Conservation (phyloP, 2,888 invertebrate genomes). For the Automeris io region DNA sequence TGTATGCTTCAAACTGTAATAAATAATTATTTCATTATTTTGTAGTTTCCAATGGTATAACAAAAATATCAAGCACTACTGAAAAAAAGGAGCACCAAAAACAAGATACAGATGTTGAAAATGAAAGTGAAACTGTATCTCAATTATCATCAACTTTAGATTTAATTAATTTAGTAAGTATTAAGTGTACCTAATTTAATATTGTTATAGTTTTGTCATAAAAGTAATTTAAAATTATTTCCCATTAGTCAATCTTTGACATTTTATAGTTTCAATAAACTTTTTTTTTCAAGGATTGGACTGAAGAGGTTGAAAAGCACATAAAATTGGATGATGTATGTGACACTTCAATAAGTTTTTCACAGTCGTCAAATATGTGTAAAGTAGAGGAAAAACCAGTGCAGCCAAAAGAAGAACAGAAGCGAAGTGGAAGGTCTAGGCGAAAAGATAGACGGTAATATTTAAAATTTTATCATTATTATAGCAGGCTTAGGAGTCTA, state of each 20-base stretch:
- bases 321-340: conserved; percentile 61
- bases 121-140: conserved; percentile 54
- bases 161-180: conserved; percentile 61
- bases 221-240: no score
- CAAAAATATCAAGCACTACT: conserved; percentile 16
- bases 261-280: neutral
- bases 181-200: neutral
- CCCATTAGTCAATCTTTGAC: neutral
- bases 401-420: conserved; percentile 50
- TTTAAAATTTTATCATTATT: no score
- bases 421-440: conserved; percentile 49
- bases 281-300: conserved; percentile 58
- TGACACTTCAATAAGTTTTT: conserved; percentile 55
- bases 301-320: conserved; percentile 70
- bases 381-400: conserved; percentile 43
- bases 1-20: neutral
- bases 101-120: conserved; percentile 42
- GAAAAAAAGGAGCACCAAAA: conserved; percentile 32
- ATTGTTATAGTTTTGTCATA: no score
- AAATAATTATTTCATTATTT: conserved; percentile 16
- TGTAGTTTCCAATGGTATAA: conserved; percentile 51
- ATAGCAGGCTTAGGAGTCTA: no score
- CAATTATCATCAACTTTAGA: conserved; percentile 56
- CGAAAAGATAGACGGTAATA: conserved; percentile 61
- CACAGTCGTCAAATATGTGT: conserved; percentile 41